A percentile compares a stretch with the other conserved stretches of the same genome.
Evolutionary conservation across 2,888 invertebrate species (phyloP).

Genomic region (Coremacera marginata): DNA sequence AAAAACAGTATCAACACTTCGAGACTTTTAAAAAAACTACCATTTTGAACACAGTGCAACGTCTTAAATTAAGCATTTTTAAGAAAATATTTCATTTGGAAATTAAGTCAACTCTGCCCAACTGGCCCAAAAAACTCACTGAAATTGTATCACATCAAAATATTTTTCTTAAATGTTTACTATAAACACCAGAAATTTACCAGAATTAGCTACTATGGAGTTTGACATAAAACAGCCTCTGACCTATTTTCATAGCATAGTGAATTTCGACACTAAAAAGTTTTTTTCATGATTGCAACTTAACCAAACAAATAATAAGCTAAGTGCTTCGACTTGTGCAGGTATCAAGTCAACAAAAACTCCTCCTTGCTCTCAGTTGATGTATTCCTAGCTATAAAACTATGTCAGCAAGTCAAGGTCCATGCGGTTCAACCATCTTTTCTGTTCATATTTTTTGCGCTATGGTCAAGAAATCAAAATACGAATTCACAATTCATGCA

Average conservation of each 20-base stretch:
- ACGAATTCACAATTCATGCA: no score
- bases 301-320: conserved; percentile 3
- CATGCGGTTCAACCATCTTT: conserved; percentile 9
- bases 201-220: neutral
- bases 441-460: no score
- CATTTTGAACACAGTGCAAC: no score
- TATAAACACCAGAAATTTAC: neutral
- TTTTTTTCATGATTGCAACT: neutral
- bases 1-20: no score
- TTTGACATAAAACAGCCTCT: neutral
- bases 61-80: no score
- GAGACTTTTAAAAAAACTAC: no score
- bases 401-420: conserved; percentile 30
- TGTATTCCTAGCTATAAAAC: neutral
- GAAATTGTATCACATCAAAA: no score
- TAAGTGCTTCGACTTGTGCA: neutral
- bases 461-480: no score
- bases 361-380: neutral
- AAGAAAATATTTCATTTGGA: no score
- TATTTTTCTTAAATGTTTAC: neutral
- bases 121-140: no score
- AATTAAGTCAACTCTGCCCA: no score
- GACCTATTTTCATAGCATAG: neutral
- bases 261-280: neutral
- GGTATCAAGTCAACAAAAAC: neutral